Evolutionary conservation across 2,113 vertebrate species (phyloP).

Genomic region (Hippocampus comes): DNA sequence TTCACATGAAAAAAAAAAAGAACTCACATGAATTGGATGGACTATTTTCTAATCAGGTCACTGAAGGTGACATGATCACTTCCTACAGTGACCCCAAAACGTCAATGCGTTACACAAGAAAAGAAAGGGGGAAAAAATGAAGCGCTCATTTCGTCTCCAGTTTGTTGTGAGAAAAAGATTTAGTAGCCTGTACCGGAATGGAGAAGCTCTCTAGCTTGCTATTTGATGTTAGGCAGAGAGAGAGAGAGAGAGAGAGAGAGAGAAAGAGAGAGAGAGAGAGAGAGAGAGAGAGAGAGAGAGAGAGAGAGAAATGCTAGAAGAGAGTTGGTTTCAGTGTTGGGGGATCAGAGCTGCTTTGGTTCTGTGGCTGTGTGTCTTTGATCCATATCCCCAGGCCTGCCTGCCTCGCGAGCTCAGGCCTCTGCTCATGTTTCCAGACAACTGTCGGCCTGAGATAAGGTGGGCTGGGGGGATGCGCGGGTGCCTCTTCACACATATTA

Average conservation of each 20-base stretch:
- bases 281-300: not conserved
- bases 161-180: constrained; percentile 67
- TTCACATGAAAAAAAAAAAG: constrained; percentile 11
- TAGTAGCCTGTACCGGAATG: constrained; percentile 70
- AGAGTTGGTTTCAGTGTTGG: constrained; percentile 75
- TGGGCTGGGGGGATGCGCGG: constrained; percentile 57
- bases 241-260: constrained; percentile 41
- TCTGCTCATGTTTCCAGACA: constrained; percentile 97
- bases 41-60: constrained; percentile 46
- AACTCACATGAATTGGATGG: not conserved
- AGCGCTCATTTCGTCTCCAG: constrained; percentile 43
- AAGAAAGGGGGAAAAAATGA: constrained; percentile 5
- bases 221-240: constrained; percentile 76
- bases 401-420: constrained; percentile 90
- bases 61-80: constrained; percentile 40
- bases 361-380: constrained; percentile 88
- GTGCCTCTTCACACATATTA: constrained; percentile 56
- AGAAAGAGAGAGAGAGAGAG: constrained; percentile 53
- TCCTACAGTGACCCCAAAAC: constrained; percentile 51
- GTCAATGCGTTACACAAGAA: constrained; percentile 41
- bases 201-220: constrained; percentile 64
- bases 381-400: constrained; percentile 98
- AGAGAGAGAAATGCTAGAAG: constrained; percentile 61
- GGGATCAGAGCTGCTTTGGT: constrained; percentile 88
- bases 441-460: constrained; percentile 98